phyloP scores from a whole-genome alignment of 1,140 invertebrate species.

The Calliphora vicina region DNA sequence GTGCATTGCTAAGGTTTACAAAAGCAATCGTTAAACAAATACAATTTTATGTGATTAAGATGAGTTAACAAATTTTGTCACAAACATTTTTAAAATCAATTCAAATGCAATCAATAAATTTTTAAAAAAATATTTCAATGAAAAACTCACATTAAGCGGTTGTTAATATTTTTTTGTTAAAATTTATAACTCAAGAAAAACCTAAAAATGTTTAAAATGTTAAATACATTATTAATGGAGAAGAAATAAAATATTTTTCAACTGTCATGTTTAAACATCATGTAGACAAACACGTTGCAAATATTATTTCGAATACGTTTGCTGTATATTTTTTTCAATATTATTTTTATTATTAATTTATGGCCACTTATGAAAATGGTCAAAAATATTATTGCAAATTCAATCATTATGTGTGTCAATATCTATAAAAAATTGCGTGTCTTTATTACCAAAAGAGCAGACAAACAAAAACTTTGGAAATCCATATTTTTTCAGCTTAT shows the following conservation, averaged over 20 bases:
- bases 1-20: too few relatives aligned
- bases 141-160: background rate
- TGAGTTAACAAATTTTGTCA: too few relatives aligned
- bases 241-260: constrained; percentile 18
- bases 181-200: background rate
- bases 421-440: constrained; percentile 25
- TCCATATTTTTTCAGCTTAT: background rate
- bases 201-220: background rate
- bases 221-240: background rate
- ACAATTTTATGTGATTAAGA: too few relatives aligned
- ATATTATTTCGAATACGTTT: background rate
- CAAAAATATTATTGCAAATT: constrained; percentile 24
- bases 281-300: constrained; percentile 26
- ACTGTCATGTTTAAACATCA: constrained; percentile 29
- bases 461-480: background rate
- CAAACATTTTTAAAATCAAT: background rate
- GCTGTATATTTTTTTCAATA: background rate
- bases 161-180: background rate
- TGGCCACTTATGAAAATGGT: constrained; percentile 6
- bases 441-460: constrained; percentile 13
- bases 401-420: constrained; percentile 32
- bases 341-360: constrained; percentile 3
- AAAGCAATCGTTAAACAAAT: too few relatives aligned
- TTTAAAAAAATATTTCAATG: background rate
- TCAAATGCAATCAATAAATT: background rate